Base-by-base conservation (phyloP, 1,140 invertebrate species). In the Sinella curviseta region DNA sequence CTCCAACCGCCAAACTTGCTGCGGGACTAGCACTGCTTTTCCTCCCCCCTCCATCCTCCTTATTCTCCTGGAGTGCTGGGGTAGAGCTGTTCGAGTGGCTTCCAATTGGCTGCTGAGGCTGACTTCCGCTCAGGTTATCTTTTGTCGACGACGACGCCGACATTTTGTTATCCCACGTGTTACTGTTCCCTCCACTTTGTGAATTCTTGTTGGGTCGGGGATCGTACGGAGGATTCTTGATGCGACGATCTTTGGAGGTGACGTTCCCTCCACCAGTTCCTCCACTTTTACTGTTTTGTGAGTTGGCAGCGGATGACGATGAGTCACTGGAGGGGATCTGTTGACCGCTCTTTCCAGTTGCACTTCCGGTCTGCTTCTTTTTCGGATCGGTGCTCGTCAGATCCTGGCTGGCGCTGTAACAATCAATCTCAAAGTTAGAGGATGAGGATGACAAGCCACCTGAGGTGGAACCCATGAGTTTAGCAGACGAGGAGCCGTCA, bases 161-260 rank as follows among this genome's bases (percentile, higher is more conserved):
- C 65, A 33, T 33, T 17, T 8, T 70, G 3, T 70, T 70, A 12
- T 70, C 65, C 74, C 74, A 75, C 28, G 3, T 75, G 28, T 48
- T 48, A n/a, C n/a, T n/a, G n/a, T n/a, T n/a, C n/a, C n/a, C n/a
- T n/a, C n/a, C n/a, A n/a, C n/a, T n/a, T n/a, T n/a, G n/a, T 20
- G 39, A 48, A 8, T 48, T 48, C 20, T 8, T 12, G 57, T 33
- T 33, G 3, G 77, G 70, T 67, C 78, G 60, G 0, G 82, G 57
- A 39, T 82, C 82, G 60, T 82, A 82, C 0, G 79, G 82, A 4
- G 77, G 79, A 79, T 80, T 78, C 55, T 82, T 82, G 26, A 80
- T 67, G 0, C 65, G 34, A 17, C 57, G 54, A n/a, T 39, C 36
- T 28, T 80, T 78, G 8, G 33, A 39, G 12, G 73, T 57, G n/a